phyloP scores from a whole-genome alignment of 2,113 vertebrate species.

The Sardina pilchardus region DNA sequence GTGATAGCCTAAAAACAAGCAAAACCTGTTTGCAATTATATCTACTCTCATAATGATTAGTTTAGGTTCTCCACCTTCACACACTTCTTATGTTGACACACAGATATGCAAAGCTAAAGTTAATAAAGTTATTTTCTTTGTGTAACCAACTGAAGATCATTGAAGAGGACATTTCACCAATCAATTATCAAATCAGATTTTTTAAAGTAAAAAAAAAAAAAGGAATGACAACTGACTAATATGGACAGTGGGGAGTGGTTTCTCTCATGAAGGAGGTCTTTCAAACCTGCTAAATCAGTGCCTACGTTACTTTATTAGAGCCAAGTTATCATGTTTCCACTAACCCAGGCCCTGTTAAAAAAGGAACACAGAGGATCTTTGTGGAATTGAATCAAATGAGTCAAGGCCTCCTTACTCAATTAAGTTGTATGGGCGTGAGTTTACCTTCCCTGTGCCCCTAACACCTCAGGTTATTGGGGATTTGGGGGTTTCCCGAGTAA shows the following conservation, averaged over 20 bases:
- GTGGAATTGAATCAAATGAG: conserved; percentile 43
- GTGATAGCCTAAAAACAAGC: background rate
- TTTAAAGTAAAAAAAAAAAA: conserved; percentile 24
- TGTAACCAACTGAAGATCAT: background rate
- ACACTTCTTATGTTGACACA: too few species aligned
- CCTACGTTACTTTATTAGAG: conserved; percentile 51
- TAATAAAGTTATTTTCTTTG: background rate
- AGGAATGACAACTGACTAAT: background rate
- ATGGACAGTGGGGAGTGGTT: background rate
- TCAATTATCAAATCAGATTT: conserved; percentile 13
- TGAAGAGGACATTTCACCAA: background rate
- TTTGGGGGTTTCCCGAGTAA: conserved; percentile 42
- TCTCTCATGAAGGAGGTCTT: conserved; percentile 35
- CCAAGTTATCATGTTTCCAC: conserved; percentile 48
- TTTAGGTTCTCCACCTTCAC: background rate
- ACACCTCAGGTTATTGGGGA: conserved; percentile 49
- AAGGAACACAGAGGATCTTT: conserved; percentile 53
- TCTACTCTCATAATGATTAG: background rate
- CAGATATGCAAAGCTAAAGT: background rate
- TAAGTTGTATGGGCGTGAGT: conserved; percentile 31
- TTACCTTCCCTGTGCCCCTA: conserved; percentile 38
- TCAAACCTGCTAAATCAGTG: conserved; percentile 43
- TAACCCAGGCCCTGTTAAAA: conserved; percentile 41
- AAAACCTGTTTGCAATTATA: background rate
- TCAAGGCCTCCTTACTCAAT: conserved; percentile 49